Evolutionary conservation across 1,140 invertebrate species (phyloP).

Genomic region (Pseudobourletiella spinata): DNA sequence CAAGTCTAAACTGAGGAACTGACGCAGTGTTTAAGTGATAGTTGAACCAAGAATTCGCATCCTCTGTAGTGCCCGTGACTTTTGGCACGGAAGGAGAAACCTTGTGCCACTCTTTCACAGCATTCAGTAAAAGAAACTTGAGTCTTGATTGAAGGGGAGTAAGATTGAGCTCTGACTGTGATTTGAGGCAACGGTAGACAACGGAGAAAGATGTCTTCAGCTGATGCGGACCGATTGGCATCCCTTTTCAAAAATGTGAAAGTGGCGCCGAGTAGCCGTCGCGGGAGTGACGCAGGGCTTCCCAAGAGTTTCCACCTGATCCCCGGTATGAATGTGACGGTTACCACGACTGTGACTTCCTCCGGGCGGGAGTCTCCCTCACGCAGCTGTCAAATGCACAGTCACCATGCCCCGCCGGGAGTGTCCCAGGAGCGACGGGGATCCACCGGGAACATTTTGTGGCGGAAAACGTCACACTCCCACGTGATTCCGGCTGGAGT

Average conservation of each 20-base stretch:
- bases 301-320: constrained; percentile 26
- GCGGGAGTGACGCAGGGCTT: constrained; percentile 30
- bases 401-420: constrained; percentile 2
- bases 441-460: constrained; percentile 32
- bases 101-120: too few species aligned
- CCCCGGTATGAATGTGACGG: constrained; percentile 13
- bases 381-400: constrained; percentile 27
- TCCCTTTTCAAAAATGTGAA: constrained; percentile 23
- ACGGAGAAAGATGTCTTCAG: constrained; percentile 17
- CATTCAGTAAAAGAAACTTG: too few species aligned
- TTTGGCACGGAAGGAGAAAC: too few species aligned
- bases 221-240: constrained; percentile 24
- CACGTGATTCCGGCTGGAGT: constrained; percentile 7
- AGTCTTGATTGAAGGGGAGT: too few species aligned
- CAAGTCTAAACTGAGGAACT: too few species aligned
- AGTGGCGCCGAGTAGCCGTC: constrained; percentile 16
- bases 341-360: constrained; percentile 4
- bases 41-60: too few species aligned
- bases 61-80: too few species aligned
- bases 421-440: constrained; percentile 23
- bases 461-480: constrained; percentile 25
- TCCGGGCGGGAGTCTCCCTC: constrained; percentile 6
- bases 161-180: too few species aligned
- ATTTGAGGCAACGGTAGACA: too few species aligned
- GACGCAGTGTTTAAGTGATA: too few species aligned